Evolutionary conservation across 92 coral and sea anemone species (phyloP), one percentile per base, ranked within the genome.

Genomic region (Pocillopora grandis): DNA sequence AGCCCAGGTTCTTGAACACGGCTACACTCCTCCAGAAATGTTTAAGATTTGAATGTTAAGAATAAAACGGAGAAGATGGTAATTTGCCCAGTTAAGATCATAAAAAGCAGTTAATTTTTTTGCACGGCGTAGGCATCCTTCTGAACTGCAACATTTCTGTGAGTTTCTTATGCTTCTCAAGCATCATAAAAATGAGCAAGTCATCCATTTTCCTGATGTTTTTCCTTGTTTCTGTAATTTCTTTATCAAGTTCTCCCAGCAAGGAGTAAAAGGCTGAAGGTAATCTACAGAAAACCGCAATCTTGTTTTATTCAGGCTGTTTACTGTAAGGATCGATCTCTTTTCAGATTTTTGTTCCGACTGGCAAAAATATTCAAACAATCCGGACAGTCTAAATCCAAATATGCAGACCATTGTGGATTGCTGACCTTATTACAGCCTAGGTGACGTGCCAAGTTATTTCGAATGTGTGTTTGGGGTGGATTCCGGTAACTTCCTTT

Each of bases 121-220:
- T 62, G 19, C 35, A 49, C 62, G 55, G n/a, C 77, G 62, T 4
- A 70, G 52, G 55, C 17, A 10, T 70, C 75, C 11, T 16, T 70
- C 52, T 56, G 75, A 70, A 70, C 56, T 72, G 42, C 76, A 42
- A 60, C 60, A 49, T 72, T 72, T 72, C 59, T 72, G 49, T 27
- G 49, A 72, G 12, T 42, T 72, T 72, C 35, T 23, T 17, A 48
- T 10, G 48, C 76, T 72, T 27, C 59, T 72, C 76, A 35, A 72
- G 76, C 12, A 73, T 73, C 62, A 73, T 52, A 52, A 55, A 73
- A 55, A 71, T 71, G 33, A 72, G 61, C 60, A 52, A 5, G 9
- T 75, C 78, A 10, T 63, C 67, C 27, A 4, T 18, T 63, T 63
- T 63, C 18, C 2, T 27, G 67, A 23, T 23, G 23, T 23, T 23